Percentiles rank a stretch among this genome's conserved stretches.
Evolutionary conservation across 2,888 invertebrate genomes (phyloP).

Genomic region (Biston stratarius): DNA sequence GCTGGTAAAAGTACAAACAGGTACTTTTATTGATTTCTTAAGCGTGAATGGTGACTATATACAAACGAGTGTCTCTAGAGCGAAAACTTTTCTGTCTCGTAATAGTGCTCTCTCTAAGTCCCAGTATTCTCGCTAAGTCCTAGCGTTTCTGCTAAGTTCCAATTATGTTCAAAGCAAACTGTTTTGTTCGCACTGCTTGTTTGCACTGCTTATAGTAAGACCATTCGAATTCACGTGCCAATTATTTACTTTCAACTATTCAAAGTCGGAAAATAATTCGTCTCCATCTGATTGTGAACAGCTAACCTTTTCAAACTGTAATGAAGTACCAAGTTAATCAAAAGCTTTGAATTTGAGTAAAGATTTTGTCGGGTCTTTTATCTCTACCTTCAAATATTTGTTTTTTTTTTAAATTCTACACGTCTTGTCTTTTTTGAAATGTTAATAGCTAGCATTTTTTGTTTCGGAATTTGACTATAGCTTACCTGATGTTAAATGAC

Average conservation of each 20-base stretch:
- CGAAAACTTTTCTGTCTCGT: constrained; percentile 2
- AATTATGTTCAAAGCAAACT: constrained; percentile 63
- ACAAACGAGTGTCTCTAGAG: neutral
- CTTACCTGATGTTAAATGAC: too few species aligned
- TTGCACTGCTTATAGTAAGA: constrained; percentile 12
- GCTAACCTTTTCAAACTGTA: neutral
- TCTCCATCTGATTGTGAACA: neutral
- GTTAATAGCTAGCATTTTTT: too few species aligned
- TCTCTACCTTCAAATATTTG: neutral
- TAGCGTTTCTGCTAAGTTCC: constrained; percentile 58
- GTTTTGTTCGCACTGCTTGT: constrained; percentile 54
- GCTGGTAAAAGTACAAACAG: too few species aligned
- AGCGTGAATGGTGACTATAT: neutral
- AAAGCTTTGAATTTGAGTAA: neutral
- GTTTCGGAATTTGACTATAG: too few species aligned
- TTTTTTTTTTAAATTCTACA: too few species aligned
- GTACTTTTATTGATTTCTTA: neutral
- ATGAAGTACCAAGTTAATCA: neutral
- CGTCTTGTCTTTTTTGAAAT: too few species aligned
- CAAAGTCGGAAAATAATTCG: neutral
- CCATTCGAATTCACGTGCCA: neutral
- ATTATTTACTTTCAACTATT: neutral
- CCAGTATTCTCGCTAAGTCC: constrained; percentile 41
- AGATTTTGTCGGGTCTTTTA: neutral
- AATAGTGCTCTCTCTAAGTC: constrained; percentile 12